phyloP scores from a whole-genome alignment of 2,113 vertebrate genomes.

The Halcyon malimbica region DNA sequence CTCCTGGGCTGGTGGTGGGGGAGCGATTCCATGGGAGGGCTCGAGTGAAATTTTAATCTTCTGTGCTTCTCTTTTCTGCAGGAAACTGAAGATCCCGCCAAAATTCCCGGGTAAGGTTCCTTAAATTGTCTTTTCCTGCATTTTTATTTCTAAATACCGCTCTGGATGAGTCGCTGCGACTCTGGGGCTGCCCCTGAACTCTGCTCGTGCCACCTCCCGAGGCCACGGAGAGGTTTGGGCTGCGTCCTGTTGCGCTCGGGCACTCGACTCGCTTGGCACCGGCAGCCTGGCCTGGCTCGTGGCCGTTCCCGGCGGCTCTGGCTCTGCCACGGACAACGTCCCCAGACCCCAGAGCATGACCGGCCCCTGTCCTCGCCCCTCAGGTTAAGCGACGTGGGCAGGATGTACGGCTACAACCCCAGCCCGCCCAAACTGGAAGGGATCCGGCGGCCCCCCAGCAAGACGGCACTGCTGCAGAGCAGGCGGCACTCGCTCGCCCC shows the following conservation, averaged over 20 bases:
- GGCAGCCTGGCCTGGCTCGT: too few relatives aligned
- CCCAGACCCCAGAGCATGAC: rapidly evolving
- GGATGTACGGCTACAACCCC: slow-evolving; percentile 76
- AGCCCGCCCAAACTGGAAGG: slow-evolving; percentile 67
- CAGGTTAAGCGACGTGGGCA: slow-evolving; percentile 53
- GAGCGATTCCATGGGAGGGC: rapidly evolving
- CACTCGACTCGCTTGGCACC: too few relatives aligned
- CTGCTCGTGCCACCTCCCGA: rapidly evolving
- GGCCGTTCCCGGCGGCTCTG: background rate
- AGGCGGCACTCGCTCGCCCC: background rate
- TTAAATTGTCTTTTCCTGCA: rapidly evolving
- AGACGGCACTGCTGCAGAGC: slow-evolving; percentile 69
- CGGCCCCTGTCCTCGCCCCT: rapidly evolving
- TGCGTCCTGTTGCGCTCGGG: background rate
- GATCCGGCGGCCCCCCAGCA: slow-evolving; percentile 68
- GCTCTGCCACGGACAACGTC: rapidly evolving
- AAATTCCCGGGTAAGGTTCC: slow-evolving; percentile 62
- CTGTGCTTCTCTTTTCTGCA: slow-evolving; percentile 31
- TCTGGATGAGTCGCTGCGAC: too few relatives aligned
- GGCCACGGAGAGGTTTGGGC: background rate
- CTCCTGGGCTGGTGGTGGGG: background rate
- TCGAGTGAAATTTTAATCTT: background rate
- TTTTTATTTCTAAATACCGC: rapidly evolving
- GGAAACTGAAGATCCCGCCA: slow-evolving; percentile 79
- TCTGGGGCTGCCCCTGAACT: background rate